Evolutionary conservation across 2,888 invertebrate species (phyloP), one percentile per base, ranked within the genome.

Genomic region (Pyrgus malvae): DNA sequence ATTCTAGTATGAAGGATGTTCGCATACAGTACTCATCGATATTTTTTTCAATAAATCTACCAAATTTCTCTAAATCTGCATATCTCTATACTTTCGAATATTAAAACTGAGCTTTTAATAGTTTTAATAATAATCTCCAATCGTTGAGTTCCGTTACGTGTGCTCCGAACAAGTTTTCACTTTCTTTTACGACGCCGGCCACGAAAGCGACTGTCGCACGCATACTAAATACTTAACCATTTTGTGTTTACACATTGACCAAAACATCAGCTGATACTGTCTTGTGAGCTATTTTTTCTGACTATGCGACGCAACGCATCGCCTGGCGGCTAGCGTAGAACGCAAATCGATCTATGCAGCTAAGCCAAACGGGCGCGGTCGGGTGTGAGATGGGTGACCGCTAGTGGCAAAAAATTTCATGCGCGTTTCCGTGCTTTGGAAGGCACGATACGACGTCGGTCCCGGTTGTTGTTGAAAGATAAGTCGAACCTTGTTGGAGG

Each of bases 101-200:
- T 27, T 45, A 45, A 23, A 49, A 41, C 29, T 21, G 29, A 53
- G 44, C 45, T 53, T 53, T 53, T 45, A 38, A 51, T 41, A 37
- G n/a, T n/a, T n/a, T n/a, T n/a, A 38, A 40, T 44, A 48, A 49
- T 49, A 53, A 51, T 37, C n/a, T 29, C 29, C 44, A 45, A 53
- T 45, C 27, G 45, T 19, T 37, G 37, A 29, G 53, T 53, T 53
- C 44, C 53, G 53, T 53, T 53, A 45, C 37, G 44, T 31, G 50
- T 33, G 27, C 7, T 14, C 25, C 40, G 40, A 40, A 23, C 50
- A 33, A 14, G 51, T 53, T 82, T 78, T 82, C 83, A 80, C 82
- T 82, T 82, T 82, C 75, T 65, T 72, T 66, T 64, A 56, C 57
- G 51, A 79, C 75, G 77, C 74, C 62, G 57, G 61, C 68, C 80